Conservation (phyloP, 2,797 vertebrate genomes). For the Sorex maritimensis region DNA sequence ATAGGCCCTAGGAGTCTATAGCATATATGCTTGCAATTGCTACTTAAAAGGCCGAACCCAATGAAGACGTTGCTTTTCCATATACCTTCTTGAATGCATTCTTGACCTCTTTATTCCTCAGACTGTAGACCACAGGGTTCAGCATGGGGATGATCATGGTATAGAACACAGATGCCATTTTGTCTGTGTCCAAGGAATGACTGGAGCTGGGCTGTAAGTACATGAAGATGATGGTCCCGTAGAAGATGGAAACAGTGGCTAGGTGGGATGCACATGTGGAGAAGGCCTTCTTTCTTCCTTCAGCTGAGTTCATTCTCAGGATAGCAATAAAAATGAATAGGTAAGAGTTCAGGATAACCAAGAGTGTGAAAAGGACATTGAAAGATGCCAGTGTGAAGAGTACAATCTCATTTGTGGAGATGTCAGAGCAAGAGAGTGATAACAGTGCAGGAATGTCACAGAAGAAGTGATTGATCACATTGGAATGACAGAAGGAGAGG, state of each 20-base stretch:
- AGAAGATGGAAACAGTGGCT: constrained; percentile 75
- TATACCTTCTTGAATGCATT: constrained; percentile 53
- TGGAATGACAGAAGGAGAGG: constrained; percentile 82
- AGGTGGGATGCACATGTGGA: constrained; percentile 77
- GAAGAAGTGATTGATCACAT: constrained; percentile 80
- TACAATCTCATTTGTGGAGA: constrained; percentile 63
- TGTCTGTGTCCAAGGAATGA: constrained; percentile 79
- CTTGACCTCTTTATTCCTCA: constrained; percentile 78
- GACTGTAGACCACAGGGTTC: constrained; percentile 79
- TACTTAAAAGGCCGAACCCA: background rate
- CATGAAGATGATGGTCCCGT: constrained; percentile 58
- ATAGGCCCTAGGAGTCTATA: background rate
- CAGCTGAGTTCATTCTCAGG: constrained; percentile 52
- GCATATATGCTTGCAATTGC: background rate
- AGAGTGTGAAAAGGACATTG: constrained; percentile 17
- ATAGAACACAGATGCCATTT: constrained; percentile 78
- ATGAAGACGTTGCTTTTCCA: constrained; percentile 41
- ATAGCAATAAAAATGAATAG: constrained; percentile 74
- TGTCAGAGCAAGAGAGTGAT: constrained; percentile 78
- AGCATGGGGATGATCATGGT: constrained; percentile 78
- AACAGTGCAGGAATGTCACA: constrained; percentile 79
- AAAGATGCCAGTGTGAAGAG: constrained; percentile 3
- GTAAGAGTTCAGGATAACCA: constrained; percentile 73
- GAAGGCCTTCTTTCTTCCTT: constrained; percentile 71
- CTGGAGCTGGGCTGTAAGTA: constrained; percentile 76